Percentiles rank a stretch among this genome's conserved stretches.
Conservation (phyloP, 2,797 vertebrate genomes). For the Rhinella marina region DNA sequence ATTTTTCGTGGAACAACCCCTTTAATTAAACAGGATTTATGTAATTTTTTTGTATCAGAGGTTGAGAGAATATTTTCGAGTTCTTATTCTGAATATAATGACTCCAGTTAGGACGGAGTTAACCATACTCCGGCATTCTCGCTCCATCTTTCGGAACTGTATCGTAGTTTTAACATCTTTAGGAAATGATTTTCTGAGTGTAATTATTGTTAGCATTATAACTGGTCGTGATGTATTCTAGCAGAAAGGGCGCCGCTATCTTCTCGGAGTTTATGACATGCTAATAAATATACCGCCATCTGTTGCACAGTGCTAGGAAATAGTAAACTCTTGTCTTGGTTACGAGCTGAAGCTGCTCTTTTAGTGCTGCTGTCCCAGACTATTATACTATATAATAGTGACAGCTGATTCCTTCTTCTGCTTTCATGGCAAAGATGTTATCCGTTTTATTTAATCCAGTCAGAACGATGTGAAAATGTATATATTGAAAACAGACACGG, state of each 20-base stretch:
- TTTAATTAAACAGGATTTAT: slow-evolving; percentile 1
- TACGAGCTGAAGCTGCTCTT: neutral
- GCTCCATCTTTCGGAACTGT: slow-evolving; percentile 44
- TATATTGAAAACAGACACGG: slow-evolving; percentile 29
- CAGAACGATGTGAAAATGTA: slow-evolving; percentile 24
- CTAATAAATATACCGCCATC: slow-evolving; percentile 36
- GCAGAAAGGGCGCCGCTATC: slow-evolving; percentile 45
- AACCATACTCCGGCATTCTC: neutral
- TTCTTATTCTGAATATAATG: neutral
- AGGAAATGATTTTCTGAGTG: slow-evolving; percentile 55
- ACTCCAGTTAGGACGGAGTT: neutral
- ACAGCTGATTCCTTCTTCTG: neutral
- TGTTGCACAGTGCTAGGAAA: slow-evolving; percentile 38
- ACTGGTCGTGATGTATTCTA: neutral
- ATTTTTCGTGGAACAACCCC: neutral
- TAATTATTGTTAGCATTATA: slow-evolving; percentile 48
- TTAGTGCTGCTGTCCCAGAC: slow-evolving; percentile 15
- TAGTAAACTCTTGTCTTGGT: slow-evolving; percentile 31
- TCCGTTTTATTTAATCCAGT: slow-evolving; percentile 37
- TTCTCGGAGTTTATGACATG: slow-evolving; percentile 54
- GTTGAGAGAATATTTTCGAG: neutral
- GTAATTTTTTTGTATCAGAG: neutral
- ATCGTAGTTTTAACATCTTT: slow-evolving; percentile 59
- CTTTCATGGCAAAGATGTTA: slow-evolving; percentile 27
- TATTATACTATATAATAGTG: neutral